Evolutionary conservation across 2,797 vertebrate species (phyloP), one percentile per base, ranked within the genome.

Genomic region (Gallinago solitaria): DNA sequence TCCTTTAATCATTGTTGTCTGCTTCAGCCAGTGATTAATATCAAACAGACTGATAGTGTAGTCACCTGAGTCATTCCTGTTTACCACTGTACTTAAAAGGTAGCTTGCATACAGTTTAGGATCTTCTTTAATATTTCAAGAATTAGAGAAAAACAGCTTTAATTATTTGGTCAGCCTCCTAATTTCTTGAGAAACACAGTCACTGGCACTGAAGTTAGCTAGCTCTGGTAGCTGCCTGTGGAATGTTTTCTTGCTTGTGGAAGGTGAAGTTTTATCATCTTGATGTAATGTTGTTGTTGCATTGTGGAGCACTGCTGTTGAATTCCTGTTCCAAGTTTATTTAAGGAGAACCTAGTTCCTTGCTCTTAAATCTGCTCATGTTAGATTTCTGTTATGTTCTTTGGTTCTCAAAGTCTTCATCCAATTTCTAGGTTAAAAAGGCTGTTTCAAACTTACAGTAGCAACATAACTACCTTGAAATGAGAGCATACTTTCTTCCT

Each of bases 1-100:
- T 89, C 86, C 92, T 96, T 92, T 95, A 94, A 92, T 96, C 78
- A 89, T 75, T 30, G 63, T 60, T 87, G 83, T 89, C 83, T 96
- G 71, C 51, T 87, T 85, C 45, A 92, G 77, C 86, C 75, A 67
- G 13, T 90, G 87, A 82, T 90, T 92, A 87, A 67, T 92, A 74
- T 89, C 48, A 64, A 19, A 57, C 27, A 87, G 65, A 45, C 60
- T 54, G 78, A 63, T 90, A 77, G 33, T 41, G 41, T 33, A 32
- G 71, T 56, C 57, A 80, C 89, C 86, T 91, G 81, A 96, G 83
- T 94, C 93, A 96, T 91, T 91, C 48, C 39, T 94, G 53, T 83
- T 92, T 94, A 57, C 71, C 32, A 37, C 35, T 74, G 28, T 41
- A 54, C 60, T 80, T 92, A 68, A 89, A 64, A 92, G 45, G 74